phyloP scores from a whole-genome alignment of 1,140 invertebrate genomes.

The Drosophila setifemur region DNA sequence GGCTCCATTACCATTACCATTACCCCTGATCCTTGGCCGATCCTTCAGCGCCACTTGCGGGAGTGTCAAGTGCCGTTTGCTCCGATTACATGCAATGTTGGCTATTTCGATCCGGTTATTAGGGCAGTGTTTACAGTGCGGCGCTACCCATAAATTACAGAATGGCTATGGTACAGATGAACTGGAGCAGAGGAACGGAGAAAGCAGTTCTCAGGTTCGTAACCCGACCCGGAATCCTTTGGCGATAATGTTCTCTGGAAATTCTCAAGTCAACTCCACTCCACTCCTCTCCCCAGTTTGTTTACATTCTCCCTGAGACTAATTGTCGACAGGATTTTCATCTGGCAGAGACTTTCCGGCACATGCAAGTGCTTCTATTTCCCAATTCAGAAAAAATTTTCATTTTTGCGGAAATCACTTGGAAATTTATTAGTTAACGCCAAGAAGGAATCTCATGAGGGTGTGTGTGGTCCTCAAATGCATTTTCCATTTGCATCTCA shows the following conservation, averaged over 20 bases:
- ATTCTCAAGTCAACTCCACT: constrained; percentile 17
- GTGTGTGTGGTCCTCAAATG: constrained; percentile 24
- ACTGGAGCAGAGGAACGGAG: constrained; percentile 16
- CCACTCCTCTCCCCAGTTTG: constrained; percentile 25
- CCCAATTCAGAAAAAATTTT: constrained; percentile 10
- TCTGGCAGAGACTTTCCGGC: constrained; percentile 40
- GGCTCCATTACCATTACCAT: constrained; percentile 5
- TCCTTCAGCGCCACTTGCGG: constrained; percentile 72
- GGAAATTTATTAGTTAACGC: constrained; percentile 31
- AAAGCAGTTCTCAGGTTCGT: constrained; percentile 36
- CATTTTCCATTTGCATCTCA: constrained; percentile 39
- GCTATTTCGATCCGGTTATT: constrained; percentile 56
- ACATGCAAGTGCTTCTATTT: constrained; percentile 12
- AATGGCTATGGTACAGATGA: not conserved
- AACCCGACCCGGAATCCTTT: constrained; percentile 63
- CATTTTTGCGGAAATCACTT: constrained; percentile 37
- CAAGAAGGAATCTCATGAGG: not conserved
- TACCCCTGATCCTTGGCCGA: constrained; percentile 20
- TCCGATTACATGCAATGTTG: constrained; percentile 68
- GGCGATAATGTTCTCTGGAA: constrained; percentile 66
- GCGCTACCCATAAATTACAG: constrained; percentile 74
- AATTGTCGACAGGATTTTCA: constrained; percentile 59
- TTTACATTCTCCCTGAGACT: constrained; percentile 60
- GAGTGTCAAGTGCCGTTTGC: constrained; percentile 72
- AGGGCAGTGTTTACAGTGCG: constrained; percentile 72